Base-by-base conservation (phyloP, 2,888 invertebrate genomes). In the Polyommatus iphigenia region DNA sequence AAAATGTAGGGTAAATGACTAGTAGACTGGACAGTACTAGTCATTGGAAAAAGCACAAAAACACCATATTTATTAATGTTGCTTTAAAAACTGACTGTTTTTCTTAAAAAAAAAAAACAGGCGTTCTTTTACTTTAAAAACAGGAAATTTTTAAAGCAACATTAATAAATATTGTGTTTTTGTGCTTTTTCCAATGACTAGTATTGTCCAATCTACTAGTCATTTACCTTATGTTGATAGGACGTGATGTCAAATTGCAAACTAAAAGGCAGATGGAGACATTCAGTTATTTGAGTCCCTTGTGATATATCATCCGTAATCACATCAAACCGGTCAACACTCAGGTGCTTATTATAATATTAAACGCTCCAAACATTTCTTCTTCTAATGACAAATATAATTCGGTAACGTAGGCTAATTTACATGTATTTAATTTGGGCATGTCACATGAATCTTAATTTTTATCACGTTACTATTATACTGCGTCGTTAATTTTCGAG, bases 321-420 rank as follows among this genome's bases (percentile, higher is more conserved):
- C 24, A 62, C 20, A 18, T 18, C 62, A 62, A 62, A 62, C 24
- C 62, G 62, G 62, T 62, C 62, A 62, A 62, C 62, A 62, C 62
- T 62, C 62, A 62, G 62, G 62, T 62, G 62, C 24, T 20, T 62
- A 62, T 62, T 62, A 24, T 62, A 62, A 62, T 62, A 62, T 62
- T 24, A 62, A 62, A 62, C 24, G 13, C 62, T 62, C 62, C 62
- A 62, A 62, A 62, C 24, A 62, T 62, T 62, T 62, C 62, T 62
- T 62, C 24, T 24, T 62, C 13, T 62, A 24, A 62, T 62, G 62
- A 62, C 24, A 62, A 24, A 24, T 62, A 62, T 62, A 62, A 24
- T 62, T 62, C 8, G 24, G 10, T 62, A 62, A 62, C 62, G 62
- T 62, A 62, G 24, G 62, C 62, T 62, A 24, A 62, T 62, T 62